Evolutionary conservation across 1,140 invertebrate species (phyloP), one percentile per base, ranked within the genome.

Genomic region (Elysia chlorotica): DNA sequence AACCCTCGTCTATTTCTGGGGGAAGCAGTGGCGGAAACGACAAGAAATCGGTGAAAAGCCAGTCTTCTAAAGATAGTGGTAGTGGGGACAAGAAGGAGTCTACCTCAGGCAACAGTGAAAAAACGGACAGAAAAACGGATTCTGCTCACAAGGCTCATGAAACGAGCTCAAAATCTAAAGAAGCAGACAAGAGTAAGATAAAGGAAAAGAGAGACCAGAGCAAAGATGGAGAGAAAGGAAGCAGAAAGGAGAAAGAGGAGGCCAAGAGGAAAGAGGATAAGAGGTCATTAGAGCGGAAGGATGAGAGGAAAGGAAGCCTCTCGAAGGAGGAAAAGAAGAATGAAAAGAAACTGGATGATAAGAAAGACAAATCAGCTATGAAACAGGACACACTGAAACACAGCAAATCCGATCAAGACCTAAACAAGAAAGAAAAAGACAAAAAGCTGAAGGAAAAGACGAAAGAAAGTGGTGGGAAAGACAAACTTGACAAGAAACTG

Each of bases 261-360:
- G 37, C 30, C 23, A 77, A 74, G 62, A 76, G 77, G 68, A 78
- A 81, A 59, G 76, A 78, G 54, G 78, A 77, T 6, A 79, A 74
- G 35, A 75, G 71, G 21, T 62, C 63, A 31, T 67, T 71, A 30
- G 62, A 72, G 19, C 69, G 74, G 30, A 78, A 76, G 38, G 35
- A 21, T 25, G 73, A 73, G 53, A 70, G 68, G 33, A 74, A 62
- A 31, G 35, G n/a, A 2, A 25, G 66, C 19, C 35, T 36, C 28
- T n/a, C 10, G 19, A 74, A 73, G 36, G 74, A 73, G 35, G 74
- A 76, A 2, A 76, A 76, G 41, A 76, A 76, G 56, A 37, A 10
- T 19, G 65, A 66, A 0, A 63, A 65, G 38, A 78, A 74, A 36
- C 6, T 21, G 28, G 76, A 79, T 17, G 71, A 65, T 1, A 71